Evolutionary conservation across 2,888 invertebrate genomes (phyloP), one percentile per base, ranked within the genome.

Genomic region (Lingula anatina): DNA sequence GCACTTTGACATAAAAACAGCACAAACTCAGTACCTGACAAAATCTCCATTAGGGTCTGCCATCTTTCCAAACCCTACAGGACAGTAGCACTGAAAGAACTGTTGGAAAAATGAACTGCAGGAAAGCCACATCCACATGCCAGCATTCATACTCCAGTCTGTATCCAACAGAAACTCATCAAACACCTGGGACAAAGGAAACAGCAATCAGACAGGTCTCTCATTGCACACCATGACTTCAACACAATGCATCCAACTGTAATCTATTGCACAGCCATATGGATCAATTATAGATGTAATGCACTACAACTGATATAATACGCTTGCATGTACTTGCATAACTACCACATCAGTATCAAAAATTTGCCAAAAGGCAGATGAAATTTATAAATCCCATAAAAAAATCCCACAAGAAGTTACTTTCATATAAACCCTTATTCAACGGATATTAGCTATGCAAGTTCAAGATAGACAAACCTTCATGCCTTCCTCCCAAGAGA

Each of bases 1-100:
- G 20, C 12, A n/a, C n/a, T n/a, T n/a, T n/a, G n/a, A n/a, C n/a
- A n/a, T n/a, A 39, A 24, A 5, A 45, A 41, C n/a, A n/a, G n/a
- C n/a, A n/a, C n/a, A n/a, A n/a, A n/a, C n/a, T n/a, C n/a, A n/a
- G n/a, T 78, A 86, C 88, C 89, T 85, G 61, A 91, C 89, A 68
- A 86, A 91, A 73, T 90, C 90, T 15, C 90, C 90, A 61, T 89
- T 88, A 0, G 90, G 89, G 64, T 87, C 87, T 21, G 86, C 86
- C 68, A 86, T 86, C 66, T 86, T 86, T 0, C 87, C 87, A 79
- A 86, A 87, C 7, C 84, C 84, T 25, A 87, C 83, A 2, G 87
- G 87, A 64, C 86, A 86, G 64, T 87, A 87, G 1, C 85, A 83
- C 35, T 85, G 83, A 73, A 87, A 86, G 57, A 87, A 79, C 42